Base-by-base conservation (phyloP, 64 coral and sea anemone species). In the Pachyseris speciosa region DNA sequence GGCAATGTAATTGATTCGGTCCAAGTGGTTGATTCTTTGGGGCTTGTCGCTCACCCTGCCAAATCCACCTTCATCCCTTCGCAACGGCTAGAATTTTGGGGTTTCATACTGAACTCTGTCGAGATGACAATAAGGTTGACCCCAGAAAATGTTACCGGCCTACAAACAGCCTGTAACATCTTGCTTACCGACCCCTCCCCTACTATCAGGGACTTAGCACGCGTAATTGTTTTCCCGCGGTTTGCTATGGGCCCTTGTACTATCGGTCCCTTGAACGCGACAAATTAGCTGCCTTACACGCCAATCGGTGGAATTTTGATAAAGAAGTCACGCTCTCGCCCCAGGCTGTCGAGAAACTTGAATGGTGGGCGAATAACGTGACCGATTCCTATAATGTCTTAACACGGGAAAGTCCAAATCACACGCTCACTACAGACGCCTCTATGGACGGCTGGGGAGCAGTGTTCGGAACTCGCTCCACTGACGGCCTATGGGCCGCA, bases 231-330 rank as follows among this genome's bases (percentile, higher is more conserved):
- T 74, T 88, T 43, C 85, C 69, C n/a, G 85, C 28, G 10, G 64
- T 67, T 37, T 51, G 67, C 20, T 58, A 33, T 88, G 85, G 85
- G 20, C 67, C 84, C 5, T 24, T 86, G 1, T 69, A 70, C 25
- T 69, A 43, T 67, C 44, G 69, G 22, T 28, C 67, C 25, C 66
- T 88, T 19, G 89, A 91, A 84, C 50, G 66, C 68, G 49, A 94
- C 40, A 88, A 83, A 58, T 43, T 52, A 30, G 22, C 20, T 43
- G 91, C 84, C 17, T 41, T 88, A 19, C 87, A 83, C 50, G 30
- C 30, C 3, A 88, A 80, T 4, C 66, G 36, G 53, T 65, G 75
- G 66, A 60, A 94, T 74, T 94, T 94, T 81, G 83, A 94, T 78
- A 67, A 55, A 70, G 5, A 83, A 48, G 73, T 94, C 71, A 45